Base-by-base conservation (phyloP, 2,888 invertebrate species). In the Candidula unifasciata region DNA sequence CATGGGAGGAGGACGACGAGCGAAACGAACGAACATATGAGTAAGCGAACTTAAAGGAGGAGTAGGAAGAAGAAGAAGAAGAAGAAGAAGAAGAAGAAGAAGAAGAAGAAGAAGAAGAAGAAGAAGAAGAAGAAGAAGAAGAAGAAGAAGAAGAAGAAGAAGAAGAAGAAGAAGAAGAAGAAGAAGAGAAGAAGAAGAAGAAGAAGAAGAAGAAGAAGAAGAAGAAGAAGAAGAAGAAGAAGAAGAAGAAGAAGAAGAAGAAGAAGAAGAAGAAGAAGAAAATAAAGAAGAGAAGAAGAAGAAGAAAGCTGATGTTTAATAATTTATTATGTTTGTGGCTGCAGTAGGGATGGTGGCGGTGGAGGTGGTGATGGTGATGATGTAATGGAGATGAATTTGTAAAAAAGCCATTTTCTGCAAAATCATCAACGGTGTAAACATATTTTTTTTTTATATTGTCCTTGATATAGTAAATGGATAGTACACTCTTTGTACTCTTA, bases 21-120 rank as follows among this genome's bases (percentile, higher is more conserved):
- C 6, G 44, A 13, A 44, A 44, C 44, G 44, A 44, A 44, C 44
- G 44, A 44, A 44, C 44, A 13, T 10, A 44, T 44, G 44, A 44
- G 13, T 13, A 44, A 44, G 6, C 44, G 18, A 24, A 35, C 2
- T 3, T 3, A 35, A 24, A 35, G 27, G 33, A 8, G 27, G 6
- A 33, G 16, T 2, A 44, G 35, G 27, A 35, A n/a, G 18, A 44
- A n/a, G 37, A n/a, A n/a, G 1, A 37, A 35, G 6, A 8, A 13
- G 16, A 44, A 73, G 6, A 27, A 44, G 8, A n/a, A 73, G 35
- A 35, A n/a, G 8, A 60, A 60, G 60, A 60, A 60, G 60, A 60
- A 60, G 60, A 60, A 60, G 60, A 60, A 60, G 60, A 60, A 60
- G 60, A 60, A 60, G 60, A 60, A 60, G 60, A 60, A 60, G 60